Conservation (phyloP, 2,113 vertebrate species). For the Callospermophilus lateralis region DNA sequence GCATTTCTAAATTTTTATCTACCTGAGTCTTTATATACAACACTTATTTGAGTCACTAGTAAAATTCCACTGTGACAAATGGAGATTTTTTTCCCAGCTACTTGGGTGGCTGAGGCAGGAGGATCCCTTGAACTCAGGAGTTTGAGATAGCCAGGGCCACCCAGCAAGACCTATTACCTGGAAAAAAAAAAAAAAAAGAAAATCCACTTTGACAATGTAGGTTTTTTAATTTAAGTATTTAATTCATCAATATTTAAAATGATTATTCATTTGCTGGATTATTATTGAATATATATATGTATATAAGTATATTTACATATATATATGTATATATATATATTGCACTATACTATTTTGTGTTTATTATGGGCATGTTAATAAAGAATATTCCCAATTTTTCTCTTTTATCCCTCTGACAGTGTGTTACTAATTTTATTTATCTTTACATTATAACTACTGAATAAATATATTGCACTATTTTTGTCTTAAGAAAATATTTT, state of each 20-base stretch:
- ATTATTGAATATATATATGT: neutral
- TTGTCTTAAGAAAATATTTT: neutral
- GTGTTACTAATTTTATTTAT: conserved; percentile 9
- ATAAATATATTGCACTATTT: neutral
- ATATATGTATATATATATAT: neutral
- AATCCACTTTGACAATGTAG: neutral
- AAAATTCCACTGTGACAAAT: neutral
- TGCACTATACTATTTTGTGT: neutral
- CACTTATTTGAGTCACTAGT: neutral
- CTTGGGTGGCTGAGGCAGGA: neutral
- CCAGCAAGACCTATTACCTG: neutral
- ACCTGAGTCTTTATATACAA: neutral
- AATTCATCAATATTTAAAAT: neutral
- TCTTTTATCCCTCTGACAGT: neutral
- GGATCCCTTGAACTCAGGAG: neutral
- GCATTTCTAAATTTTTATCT: neutral
- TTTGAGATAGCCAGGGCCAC: neutral
- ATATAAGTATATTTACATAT: too few species aligned
- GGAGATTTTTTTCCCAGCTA: neutral
- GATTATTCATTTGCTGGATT: neutral
- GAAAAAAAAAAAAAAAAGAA: neutral
- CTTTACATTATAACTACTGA: neutral
- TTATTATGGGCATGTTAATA: neutral
- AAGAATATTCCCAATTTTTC: neutral
- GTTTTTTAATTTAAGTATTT: neutral